Percentiles rank a stretch among this genome's conserved stretches.
phyloP scores from a whole-genome alignment of 2,797 vertebrate species.

The Semotilus atromaculatus region DNA sequence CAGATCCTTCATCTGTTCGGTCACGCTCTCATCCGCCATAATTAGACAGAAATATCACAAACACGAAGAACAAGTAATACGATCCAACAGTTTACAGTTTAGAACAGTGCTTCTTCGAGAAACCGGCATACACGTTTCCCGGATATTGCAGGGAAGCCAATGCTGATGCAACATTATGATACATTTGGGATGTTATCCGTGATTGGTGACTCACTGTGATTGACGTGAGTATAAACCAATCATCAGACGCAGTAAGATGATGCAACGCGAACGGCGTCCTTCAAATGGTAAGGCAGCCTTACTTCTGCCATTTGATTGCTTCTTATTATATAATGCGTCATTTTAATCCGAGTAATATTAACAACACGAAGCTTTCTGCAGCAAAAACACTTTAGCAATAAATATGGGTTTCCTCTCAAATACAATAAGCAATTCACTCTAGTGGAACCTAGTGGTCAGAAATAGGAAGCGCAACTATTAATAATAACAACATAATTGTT shows the following conservation, averaged over 20 bases:
- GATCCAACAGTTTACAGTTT: background rate
- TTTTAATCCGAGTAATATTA: background rate
- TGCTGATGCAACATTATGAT: constrained; percentile 63
- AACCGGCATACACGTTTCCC: constrained; percentile 41
- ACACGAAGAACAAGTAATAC: background rate
- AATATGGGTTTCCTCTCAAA: background rate
- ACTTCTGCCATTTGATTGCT: background rate
- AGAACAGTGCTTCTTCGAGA: background rate
- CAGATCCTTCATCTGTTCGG: constrained; percentile 74
- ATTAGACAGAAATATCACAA: background rate
- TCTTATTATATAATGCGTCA: background rate
- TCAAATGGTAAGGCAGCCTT: background rate
- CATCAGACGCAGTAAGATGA: constrained; percentile 26
- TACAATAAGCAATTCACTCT: background rate
- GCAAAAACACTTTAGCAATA: background rate
- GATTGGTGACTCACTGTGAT: constrained; percentile 47
- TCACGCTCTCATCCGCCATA: constrained; percentile 74
- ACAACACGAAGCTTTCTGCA: background rate
- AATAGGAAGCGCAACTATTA: background rate
- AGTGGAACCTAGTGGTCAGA: constrained; percentile 13
- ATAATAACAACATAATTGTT: constrained; percentile 13
- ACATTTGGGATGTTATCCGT: background rate
- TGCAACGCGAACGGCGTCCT: background rate
- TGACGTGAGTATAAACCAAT: constrained; percentile 34
- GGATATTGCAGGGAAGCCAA: constrained; percentile 44